These are phyloP conservation scores for Cyclopterus lumpus DNA, from an alignment of 2,797 vertebrate species.

Conservation along the genomic window DNA sequence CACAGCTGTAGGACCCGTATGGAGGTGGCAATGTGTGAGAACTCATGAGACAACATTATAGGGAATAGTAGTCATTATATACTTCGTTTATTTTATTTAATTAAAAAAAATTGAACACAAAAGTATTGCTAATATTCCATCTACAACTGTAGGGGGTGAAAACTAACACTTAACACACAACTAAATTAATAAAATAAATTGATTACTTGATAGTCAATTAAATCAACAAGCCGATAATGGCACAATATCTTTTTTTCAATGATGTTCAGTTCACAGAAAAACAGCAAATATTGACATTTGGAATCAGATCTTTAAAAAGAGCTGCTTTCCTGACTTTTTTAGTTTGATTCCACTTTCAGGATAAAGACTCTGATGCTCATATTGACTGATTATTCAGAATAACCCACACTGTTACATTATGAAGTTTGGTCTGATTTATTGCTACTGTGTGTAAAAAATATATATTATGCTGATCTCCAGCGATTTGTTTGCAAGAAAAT, in stretches of 20 bases:
- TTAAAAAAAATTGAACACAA: too few relatives aligned
- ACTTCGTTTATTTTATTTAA: too few relatives aligned
- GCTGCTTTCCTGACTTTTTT: background rate
- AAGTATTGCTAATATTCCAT: too few relatives aligned
- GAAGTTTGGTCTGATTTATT: background rate
- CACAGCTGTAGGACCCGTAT: background rate
- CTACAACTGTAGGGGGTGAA: too few relatives aligned
- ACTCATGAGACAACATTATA: too few relatives aligned
- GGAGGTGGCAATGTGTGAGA: background rate
- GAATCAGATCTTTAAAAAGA: background rate
- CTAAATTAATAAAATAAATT: too few relatives aligned
- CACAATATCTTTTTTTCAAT: background rate
- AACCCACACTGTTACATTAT: background rate
- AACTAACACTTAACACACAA: too few relatives aligned
- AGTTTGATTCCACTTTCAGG: background rate
- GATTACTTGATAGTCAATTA: too few relatives aligned
- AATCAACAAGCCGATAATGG: background rate
- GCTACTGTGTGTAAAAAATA: too few relatives aligned
- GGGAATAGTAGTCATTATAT: too few relatives aligned
- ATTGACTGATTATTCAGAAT: background rate
- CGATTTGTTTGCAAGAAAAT: background rate
- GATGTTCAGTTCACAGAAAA: background rate
- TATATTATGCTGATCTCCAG: background rate
- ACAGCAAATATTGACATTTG: background rate
- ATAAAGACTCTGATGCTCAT: background rate